These are phyloP conservation scores for Bombus superbus DNA, from an alignment of 1,140 invertebrate genomes.

Conservation along the genomic window DNA sequence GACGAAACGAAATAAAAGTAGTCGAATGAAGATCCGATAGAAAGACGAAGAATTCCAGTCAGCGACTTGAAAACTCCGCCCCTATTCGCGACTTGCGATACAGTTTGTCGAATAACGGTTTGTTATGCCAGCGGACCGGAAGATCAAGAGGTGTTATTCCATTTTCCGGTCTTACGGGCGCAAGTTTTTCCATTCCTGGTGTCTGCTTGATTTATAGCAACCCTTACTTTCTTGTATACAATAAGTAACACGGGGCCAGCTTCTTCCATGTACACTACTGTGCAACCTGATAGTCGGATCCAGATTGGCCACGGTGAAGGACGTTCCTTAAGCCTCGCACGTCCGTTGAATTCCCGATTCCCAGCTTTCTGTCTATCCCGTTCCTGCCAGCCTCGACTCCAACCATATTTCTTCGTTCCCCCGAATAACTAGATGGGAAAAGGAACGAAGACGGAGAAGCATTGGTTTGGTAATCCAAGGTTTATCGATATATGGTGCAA, in stretches of 20 bases:
- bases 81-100: neutral
- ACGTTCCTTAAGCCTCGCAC: constrained; percentile 69
- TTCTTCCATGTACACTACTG: constrained; percentile 30
- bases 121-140: neutral
- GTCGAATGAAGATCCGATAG: neutral
- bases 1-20: neutral
- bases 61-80: neutral
- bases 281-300: constrained; percentile 65
- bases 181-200: constrained; percentile 68
- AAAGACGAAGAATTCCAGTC: neutral
- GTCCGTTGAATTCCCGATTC: constrained; percentile 70
- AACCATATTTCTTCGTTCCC: constrained; percentile 51
- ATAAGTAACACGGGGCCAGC: constrained; percentile 33
- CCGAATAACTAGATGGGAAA: neutral
- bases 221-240: constrained; percentile 48
- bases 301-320: constrained; percentile 45
- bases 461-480: too few species aligned
- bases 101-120: constrained; percentile 16
- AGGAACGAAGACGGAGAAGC: neutral
- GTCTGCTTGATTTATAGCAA: constrained; percentile 70
- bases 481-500: neutral
- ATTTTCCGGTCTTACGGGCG: constrained; percentile 44
- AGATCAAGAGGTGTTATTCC: constrained; percentile 57
- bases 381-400: neutral
- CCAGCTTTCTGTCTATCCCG: constrained; percentile 46